These are phyloP conservation scores for Dryas iulia DNA, from an alignment of 1,140 invertebrate species.

Conservation along the genomic window DNA sequence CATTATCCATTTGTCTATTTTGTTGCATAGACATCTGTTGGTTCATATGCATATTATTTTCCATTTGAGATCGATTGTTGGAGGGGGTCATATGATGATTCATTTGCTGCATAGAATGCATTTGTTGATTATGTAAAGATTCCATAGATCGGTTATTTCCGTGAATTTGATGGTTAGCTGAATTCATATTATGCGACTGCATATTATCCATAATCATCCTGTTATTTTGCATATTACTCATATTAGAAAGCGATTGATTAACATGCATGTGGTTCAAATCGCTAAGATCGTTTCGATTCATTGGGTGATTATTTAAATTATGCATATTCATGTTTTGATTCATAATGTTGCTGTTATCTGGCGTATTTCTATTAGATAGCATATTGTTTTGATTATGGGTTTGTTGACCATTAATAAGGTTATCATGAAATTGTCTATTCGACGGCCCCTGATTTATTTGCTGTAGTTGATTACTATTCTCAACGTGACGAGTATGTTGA, in stretches of 20 bases:
- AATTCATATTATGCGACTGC: constrained; percentile 62
- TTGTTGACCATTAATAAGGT: constrained; percentile 52
- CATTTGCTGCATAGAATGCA: constrained; percentile 71
- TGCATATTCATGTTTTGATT: constrained; percentile 70
- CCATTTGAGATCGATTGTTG: constrained; percentile 55
- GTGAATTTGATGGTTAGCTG: constrained; percentile 66
- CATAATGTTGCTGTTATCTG: constrained; percentile 58
- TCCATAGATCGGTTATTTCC: constrained; percentile 62
- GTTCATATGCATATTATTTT: constrained; percentile 68
- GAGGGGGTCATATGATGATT: constrained; percentile 63
- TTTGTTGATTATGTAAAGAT: constrained; percentile 64
- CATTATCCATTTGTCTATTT: constrained; percentile 69
- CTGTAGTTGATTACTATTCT: constrained; percentile 61
- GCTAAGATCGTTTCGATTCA: constrained; percentile 58
- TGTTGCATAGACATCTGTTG: constrained; percentile 68
- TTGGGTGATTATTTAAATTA: constrained; percentile 58
- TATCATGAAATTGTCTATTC: constrained; percentile 69
- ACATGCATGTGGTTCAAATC: constrained; percentile 74
- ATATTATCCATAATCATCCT: constrained; percentile 73
- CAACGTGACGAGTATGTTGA: constrained; percentile 62
- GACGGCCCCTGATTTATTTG: constrained; percentile 53
- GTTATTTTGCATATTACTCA: constrained; percentile 74
- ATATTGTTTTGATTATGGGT: constrained; percentile 60
- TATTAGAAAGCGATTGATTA: constrained; percentile 63
- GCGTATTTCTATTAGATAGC: constrained; percentile 59